Conservation (phyloP, 2,888 invertebrate genomes). For the Oscheius sp. region DNA sequence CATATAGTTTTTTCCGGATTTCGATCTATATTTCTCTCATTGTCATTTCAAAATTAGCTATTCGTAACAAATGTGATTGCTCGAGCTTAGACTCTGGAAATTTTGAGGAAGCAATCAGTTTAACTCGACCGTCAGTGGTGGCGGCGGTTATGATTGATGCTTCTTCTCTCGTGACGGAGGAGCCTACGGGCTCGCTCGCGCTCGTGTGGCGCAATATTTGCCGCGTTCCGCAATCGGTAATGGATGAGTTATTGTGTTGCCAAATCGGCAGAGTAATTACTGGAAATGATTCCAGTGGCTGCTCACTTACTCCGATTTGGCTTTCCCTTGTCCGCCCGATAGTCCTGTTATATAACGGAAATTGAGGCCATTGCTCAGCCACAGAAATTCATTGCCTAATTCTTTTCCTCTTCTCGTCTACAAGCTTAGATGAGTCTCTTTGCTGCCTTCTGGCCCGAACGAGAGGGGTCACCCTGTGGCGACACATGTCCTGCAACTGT, state of each 20-base stretch:
- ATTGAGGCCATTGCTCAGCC: constrained; percentile 18
- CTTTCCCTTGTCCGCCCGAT: neutral
- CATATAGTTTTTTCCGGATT: neutral
- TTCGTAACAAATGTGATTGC: neutral
- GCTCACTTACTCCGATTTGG: too few species aligned
- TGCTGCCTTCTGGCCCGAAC: neutral
- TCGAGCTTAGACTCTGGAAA: neutral
- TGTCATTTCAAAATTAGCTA: neutral
- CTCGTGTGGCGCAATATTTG: constrained; percentile 37
- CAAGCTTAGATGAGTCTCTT: neutral
- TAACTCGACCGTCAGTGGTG: constrained; percentile 22
- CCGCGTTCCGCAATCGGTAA: constrained; percentile 37
- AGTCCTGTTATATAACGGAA: constrained; percentile 24
- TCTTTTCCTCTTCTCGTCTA: constrained; percentile 16
- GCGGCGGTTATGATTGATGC: constrained; percentile 34
- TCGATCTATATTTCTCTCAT: neutral
- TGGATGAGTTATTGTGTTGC: constrained; percentile 41
- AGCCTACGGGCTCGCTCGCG: constrained; percentile 10
- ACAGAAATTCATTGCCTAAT: neutral
- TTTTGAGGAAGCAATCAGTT: constrained; percentile 31
- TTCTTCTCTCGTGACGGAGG: constrained; percentile 2
- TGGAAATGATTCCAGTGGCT: constrained; percentile 28
- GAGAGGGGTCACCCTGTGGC: constrained; percentile 22
- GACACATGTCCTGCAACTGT: constrained; percentile 35
- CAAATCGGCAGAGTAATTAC: constrained; percentile 34